Base-by-base conservation (phyloP, 2,113 vertebrate genomes). In the Sceloporus undulatus region DNA sequence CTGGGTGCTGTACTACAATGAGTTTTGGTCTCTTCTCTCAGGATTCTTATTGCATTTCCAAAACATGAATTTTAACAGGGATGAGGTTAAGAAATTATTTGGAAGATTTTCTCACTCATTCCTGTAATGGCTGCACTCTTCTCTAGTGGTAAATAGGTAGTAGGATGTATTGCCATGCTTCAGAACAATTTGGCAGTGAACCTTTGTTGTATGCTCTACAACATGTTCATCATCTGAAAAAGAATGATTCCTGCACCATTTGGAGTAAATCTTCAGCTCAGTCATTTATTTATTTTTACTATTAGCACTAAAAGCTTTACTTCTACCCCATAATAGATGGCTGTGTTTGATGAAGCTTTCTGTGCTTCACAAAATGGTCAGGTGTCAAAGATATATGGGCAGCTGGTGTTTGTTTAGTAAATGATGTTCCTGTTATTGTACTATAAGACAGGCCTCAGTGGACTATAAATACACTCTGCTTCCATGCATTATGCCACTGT, bases 321-420 rank as follows among this genome's bases (percentile, higher is more conserved):
- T 87, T 92, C 89, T 79, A 25, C 82, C 89, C 81, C 85, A 68
- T 85, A 92, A 91, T 87, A 86, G 29, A 83, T 84, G 40, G 38
- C 88, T 91, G 27, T 79, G 38, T 96, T 92, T 93, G 93, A 93
- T 91, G 82, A 91, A 91, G 77, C 73, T 76, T 91, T 89, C 66
- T 93, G 87, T 93, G 90, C 88, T 0, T 1, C 52, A 65, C 92
- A 79, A 92, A 94, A 88, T 77, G 65, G 54, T 92, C 88, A 87
- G 81, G 68, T 92, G 77, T 94, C 89, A 76, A 77, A 90, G 85
- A 95, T 88, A 65, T 91, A 54, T 81, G 90, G 87, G 87, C 87
- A 94, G 91, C 90, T 94, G 85, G 83, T 92, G 87, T 95, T 95
- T 94, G 77, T 91, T 94, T 94, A 92, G 90, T 93, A 95, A 95